Percentiles rank a stretch among this genome's conserved stretches.
Conservation (phyloP, 2,888 invertebrate genomes). For the Crioceris asparagi region DNA sequence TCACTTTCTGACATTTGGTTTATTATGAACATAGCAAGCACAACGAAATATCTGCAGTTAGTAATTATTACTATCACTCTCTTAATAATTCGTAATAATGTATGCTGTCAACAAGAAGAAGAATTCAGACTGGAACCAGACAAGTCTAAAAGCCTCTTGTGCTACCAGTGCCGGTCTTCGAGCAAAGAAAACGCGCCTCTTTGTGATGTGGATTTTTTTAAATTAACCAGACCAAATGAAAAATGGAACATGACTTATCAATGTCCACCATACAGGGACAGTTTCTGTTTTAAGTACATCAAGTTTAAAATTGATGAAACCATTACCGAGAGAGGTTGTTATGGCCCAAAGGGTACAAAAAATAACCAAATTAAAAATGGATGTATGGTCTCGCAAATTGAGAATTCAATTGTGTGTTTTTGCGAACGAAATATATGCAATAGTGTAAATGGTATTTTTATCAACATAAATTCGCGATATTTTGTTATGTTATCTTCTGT, state of each 20-base stretch:
- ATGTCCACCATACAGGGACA: slow-evolving; percentile 18
- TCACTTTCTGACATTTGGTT: no score
- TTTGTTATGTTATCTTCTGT: no score
- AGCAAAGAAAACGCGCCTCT: slow-evolving; percentile 13
- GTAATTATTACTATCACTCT: no score
- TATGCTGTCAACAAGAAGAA: no score
- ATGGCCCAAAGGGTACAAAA: slow-evolving; percentile 11
- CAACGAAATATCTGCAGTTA: no score
- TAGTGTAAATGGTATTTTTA: neutral
- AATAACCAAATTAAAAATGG: slow-evolving; percentile 13
- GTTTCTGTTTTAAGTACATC: slow-evolving; percentile 19
- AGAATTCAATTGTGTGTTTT: slow-evolving; percentile 17
- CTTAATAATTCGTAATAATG: no score
- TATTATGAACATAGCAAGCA: no score
- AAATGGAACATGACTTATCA: slow-evolving; percentile 13
- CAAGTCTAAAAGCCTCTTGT: slow-evolving; percentile 17
- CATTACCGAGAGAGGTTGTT: slow-evolving; percentile 20
- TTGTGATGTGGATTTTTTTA: slow-evolving; percentile 17
- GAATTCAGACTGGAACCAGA: no score
- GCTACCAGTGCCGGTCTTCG: slow-evolving; percentile 21
- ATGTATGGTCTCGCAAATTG: slow-evolving; percentile 13
- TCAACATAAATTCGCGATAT: neutral
- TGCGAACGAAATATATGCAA: slow-evolving; percentile 21
- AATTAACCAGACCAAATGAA: slow-evolving; percentile 13
- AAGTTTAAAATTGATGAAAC: slow-evolving; percentile 7